Conservation (phyloP, 2,888 invertebrate species). For the Brachynemurus nebulosus region DNA sequence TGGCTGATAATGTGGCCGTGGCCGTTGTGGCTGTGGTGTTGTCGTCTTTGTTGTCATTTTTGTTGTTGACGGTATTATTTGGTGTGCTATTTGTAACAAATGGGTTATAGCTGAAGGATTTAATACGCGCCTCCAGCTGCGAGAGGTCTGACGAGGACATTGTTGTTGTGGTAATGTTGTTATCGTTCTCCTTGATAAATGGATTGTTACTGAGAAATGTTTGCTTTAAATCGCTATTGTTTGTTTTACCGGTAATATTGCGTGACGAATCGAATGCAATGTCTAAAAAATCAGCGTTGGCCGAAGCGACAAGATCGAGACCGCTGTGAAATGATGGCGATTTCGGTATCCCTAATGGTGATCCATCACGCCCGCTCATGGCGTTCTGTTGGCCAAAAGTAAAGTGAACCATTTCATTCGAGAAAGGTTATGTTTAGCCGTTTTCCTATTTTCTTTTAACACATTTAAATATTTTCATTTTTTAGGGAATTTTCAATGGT, state of each 20-base stretch:
- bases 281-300: slow-evolving; percentile 31
- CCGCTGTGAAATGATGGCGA: slow-evolving; percentile 82
- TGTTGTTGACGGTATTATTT: neutral
- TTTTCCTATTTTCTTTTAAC: neutral
- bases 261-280: neutral
- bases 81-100: slow-evolving; percentile 1
- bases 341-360: slow-evolving; percentile 65
- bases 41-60: no score
- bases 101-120: slow-evolving; percentile 8
- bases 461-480: no score
- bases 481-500: no score
- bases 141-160: slow-evolving; percentile 5
- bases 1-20: neutral
- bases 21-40: neutral
- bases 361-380: slow-evolving; percentile 31
- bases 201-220: slow-evolving; percentile 8
- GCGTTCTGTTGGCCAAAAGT: slow-evolving; percentile 28
- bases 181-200: slow-evolving; percentile 1
- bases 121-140: slow-evolving; percentile 8
- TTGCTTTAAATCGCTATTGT: neutral
- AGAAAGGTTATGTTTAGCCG: slow-evolving; percentile 4
- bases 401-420: slow-evolving; percentile 29
- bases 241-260: neutral
- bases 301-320: slow-evolving; percentile 61
- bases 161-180: neutral